Evolutionary conservation across 2,888 invertebrate genomes (phyloP).

Genomic region (Phortica magna): DNA sequence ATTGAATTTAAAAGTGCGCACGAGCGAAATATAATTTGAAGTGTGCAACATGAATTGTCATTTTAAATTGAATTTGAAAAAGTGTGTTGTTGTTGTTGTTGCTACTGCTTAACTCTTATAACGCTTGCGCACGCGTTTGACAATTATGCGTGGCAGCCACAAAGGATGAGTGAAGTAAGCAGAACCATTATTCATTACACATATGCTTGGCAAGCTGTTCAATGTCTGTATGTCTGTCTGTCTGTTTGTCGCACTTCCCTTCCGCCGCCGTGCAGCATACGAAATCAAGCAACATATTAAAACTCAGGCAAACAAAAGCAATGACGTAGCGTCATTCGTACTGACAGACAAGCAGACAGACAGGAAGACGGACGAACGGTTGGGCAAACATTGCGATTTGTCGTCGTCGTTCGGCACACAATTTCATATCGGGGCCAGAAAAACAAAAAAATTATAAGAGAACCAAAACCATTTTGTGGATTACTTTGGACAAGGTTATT

Average conservation of each 20-base stretch:
- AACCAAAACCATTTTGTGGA: conserved; percentile 25
- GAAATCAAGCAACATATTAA: conserved; percentile 25
- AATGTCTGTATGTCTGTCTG: not conserved
- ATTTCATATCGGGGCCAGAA: too few relatives aligned
- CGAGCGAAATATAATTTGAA: conserved; percentile 4
- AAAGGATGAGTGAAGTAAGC: conserved; percentile 13
- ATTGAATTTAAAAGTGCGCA: conserved; percentile 21
- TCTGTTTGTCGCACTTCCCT: not conserved
- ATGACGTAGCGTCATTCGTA: not conserved
- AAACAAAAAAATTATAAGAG: not conserved
- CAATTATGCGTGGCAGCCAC: conserved; percentile 63
- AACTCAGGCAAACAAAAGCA: conserved; percentile 22
- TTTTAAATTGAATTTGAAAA: conserved; percentile 29
- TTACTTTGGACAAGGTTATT: conserved; percentile 56
- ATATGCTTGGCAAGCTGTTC: conserved; percentile 22
- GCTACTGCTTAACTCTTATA: conserved; percentile 9
- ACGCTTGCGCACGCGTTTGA: conserved; percentile 46
- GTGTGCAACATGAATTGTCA: conserved; percentile 12
- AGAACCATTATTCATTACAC: conserved; percentile 39
- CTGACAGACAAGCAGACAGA: not conserved
- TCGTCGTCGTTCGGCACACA: conserved; percentile 48
- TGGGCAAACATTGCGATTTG: conserved; percentile 56
- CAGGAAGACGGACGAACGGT: too few relatives aligned
- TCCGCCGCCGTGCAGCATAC: not conserved
- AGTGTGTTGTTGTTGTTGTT: conserved; percentile 47